Percentiles rank a stretch among this genome's conserved stretches.
phyloP scores from a whole-genome alignment of 2,113 vertebrate species.

The Myotis davidii region DNA sequence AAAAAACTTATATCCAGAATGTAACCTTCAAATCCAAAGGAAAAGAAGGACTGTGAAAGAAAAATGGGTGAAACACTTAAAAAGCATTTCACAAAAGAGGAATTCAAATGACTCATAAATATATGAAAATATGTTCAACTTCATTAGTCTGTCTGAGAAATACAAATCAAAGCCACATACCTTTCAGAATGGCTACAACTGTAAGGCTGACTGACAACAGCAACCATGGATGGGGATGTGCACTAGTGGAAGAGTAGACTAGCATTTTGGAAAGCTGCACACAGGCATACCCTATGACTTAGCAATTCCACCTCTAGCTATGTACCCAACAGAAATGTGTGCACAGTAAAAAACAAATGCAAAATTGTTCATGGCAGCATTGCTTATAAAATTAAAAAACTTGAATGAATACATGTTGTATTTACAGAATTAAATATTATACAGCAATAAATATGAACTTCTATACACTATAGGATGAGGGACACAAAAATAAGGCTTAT shows the following conservation, averaged over 20 bases:
- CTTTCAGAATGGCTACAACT: not conserved
- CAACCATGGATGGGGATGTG: no score
- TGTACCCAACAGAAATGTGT: not conserved
- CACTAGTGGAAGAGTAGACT: not conserved
- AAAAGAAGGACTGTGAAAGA: not conserved
- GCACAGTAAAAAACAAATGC: not conserved
- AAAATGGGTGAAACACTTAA: not conserved
- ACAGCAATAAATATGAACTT: not conserved
- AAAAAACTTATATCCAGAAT: not conserved
- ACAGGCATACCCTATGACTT: not conserved
- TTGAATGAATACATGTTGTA: not conserved
- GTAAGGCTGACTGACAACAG: not conserved
- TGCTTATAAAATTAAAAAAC: not conserved
- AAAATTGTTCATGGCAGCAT: not conserved
- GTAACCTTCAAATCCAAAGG: not conserved
- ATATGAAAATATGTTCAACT: not conserved
- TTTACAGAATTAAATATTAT: not conserved
- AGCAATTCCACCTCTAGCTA: not conserved
- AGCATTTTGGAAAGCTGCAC: not conserved
- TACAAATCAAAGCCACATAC: not conserved
- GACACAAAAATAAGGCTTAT: conserved; percentile 9
- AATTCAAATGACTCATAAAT: not conserved
- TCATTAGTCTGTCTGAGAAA: not conserved
- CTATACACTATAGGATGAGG: not conserved
- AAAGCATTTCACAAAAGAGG: not conserved